Evolutionary conservation across 2,797 vertebrate species (phyloP).

Genomic region (Epinephelus malabaricus): DNA sequence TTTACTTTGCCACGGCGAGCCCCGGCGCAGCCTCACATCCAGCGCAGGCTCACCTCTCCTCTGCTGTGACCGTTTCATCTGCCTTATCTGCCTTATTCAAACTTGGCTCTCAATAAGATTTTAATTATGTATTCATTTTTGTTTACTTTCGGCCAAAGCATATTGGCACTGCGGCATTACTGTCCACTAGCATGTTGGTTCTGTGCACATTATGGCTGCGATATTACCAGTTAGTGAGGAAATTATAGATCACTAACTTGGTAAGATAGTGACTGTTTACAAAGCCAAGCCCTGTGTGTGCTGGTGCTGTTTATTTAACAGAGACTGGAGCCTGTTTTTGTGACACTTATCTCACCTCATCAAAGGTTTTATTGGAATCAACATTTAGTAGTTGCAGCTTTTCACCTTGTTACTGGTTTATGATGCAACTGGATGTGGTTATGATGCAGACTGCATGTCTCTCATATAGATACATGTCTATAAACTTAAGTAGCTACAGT

Average conservation of each 20-base stretch:
- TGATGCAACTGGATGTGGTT: not conserved
- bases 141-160: constrained; percentile 62
- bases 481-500: not conserved
- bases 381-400: not conserved
- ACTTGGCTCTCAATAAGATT: constrained; percentile 46
- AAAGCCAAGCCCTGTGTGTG: constrained; percentile 11
- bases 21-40: constrained; percentile 39
- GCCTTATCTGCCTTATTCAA: constrained; percentile 65
- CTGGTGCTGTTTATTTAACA: constrained; percentile 30
- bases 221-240: constrained; percentile 40
- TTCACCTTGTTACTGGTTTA: constrained; percentile 14
- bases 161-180: constrained; percentile 44
- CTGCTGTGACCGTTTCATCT: constrained; percentile 45
- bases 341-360: not conserved
- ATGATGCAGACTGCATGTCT: not conserved
- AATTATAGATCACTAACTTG: constrained; percentile 48
- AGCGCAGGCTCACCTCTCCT: constrained; percentile 15
- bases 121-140: constrained; percentile 61
- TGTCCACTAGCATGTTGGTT: constrained; percentile 42
- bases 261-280: constrained; percentile 45
- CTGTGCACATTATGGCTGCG: constrained; percentile 32
- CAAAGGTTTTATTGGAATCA: not conserved
- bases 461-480: not conserved
- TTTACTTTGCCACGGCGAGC: constrained; percentile 46
- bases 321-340: constrained; percentile 4